Conservation (phyloP, 2,888 invertebrate genomes). For the Dicyrtomina minuta region DNA sequence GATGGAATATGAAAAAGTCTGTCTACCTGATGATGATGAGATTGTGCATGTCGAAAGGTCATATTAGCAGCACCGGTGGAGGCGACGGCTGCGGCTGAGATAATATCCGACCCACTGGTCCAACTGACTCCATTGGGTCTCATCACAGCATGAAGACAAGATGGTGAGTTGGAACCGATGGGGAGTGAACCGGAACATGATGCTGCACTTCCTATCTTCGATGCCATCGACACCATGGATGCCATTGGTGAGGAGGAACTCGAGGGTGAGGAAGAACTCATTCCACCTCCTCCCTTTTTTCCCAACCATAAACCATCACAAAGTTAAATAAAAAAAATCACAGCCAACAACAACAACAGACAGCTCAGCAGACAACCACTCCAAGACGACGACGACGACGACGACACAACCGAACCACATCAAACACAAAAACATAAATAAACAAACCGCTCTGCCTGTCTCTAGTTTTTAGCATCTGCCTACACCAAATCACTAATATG, state of each 20-base stretch:
- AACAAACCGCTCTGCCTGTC: too few species aligned
- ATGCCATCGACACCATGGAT: slow-evolving; percentile 52
- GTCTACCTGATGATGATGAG: slow-evolving; percentile 43
- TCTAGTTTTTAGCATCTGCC: too few species aligned
- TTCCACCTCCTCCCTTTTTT: background rate
- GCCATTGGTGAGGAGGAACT: slow-evolving; percentile 49
- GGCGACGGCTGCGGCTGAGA: slow-evolving; percentile 19
- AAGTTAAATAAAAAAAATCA: background rate
- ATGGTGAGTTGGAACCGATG: slow-evolving; percentile 43
- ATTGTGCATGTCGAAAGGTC: slow-evolving; percentile 44
- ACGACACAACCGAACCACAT: too few species aligned
- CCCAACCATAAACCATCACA: background rate
- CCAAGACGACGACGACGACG: too few species aligned
- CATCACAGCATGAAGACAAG: slow-evolving; percentile 51
- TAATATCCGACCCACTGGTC: slow-evolving; percentile 43
- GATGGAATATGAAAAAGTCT: too few species aligned
- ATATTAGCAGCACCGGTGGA: slow-evolving; percentile 38
- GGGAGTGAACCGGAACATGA: slow-evolving; percentile 41
- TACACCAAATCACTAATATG: too few species aligned
- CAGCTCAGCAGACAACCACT: too few species aligned
- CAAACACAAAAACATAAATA: too few species aligned
- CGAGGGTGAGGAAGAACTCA: slow-evolving; percentile 36
- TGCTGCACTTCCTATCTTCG: slow-evolving; percentile 41
- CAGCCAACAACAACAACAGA: too few species aligned
- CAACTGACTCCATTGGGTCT: slow-evolving; percentile 50